phyloP scores from a whole-genome alignment of 2,797 vertebrate species.

The Syngnathus acus region DNA sequence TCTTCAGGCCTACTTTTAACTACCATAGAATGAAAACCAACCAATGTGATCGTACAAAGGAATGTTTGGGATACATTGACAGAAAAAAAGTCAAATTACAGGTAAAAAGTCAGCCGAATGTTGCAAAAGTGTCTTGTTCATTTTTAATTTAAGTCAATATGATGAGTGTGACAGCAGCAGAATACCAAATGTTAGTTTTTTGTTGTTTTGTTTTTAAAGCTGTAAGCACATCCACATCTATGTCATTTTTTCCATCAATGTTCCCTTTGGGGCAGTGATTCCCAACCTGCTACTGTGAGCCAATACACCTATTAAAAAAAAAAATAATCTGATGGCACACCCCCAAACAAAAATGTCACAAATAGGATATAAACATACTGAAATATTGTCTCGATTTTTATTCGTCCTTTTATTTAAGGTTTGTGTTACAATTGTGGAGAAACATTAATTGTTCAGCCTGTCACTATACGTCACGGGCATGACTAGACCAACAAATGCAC shows the following conservation, averaged over 20 bases:
- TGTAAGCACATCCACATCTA: not conserved
- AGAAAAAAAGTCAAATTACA: not conserved
- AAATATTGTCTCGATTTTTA: not conserved
- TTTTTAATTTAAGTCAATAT: not conserved
- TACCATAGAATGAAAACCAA: not conserved
- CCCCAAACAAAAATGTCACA: not conserved
- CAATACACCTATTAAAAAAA: not conserved
- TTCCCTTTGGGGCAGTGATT: not conserved
- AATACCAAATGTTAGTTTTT: not conserved
- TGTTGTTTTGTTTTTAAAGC: not conserved
- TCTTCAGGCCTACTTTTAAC: not conserved
- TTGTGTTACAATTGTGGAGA: too few species aligned
- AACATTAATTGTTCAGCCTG: too few species aligned
- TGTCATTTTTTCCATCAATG: not conserved
- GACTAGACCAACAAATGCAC: not conserved
- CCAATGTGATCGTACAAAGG: not conserved
- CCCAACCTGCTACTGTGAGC: not conserved
- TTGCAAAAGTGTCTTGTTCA: not conserved
- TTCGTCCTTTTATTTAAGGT: not conserved
- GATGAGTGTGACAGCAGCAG: conserved; percentile 1
- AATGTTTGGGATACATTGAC: not conserved
- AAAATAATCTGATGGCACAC: too few species aligned
- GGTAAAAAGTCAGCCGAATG: not conserved
- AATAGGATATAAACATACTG: not conserved
- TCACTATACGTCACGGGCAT: not conserved